Evolutionary conservation across 1,140 invertebrate genomes (phyloP).

Genomic region (Aphidius ervi): DNA sequence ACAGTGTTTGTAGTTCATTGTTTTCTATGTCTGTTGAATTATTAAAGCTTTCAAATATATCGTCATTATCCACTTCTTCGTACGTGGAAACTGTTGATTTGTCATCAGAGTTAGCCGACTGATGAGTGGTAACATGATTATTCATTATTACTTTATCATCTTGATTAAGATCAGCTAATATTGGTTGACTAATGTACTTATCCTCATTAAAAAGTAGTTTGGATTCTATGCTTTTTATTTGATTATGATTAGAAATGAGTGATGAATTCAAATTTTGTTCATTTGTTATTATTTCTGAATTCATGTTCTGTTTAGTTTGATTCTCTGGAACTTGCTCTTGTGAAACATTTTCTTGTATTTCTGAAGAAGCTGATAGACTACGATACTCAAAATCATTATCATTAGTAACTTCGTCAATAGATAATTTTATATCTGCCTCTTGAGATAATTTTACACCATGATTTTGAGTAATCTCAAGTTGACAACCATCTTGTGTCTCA

Average conservation of each 20-base stretch:
- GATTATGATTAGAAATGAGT: no score
- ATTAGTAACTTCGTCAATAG: background rate
- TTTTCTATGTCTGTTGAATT: slow-evolving; percentile 24
- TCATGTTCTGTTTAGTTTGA: background rate
- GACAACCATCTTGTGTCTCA: no score
- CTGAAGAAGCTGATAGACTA: background rate
- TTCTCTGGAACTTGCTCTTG: background rate
- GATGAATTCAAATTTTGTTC: no score
- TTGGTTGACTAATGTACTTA: background rate
- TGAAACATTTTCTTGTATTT: background rate
- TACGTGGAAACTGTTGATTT: slow-evolving; percentile 22
- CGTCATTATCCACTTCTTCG: slow-evolving; percentile 25
- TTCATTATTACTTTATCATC: background rate
- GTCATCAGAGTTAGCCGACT: slow-evolving; percentile 21
- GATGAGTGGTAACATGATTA: slow-evolving; percentile 2
- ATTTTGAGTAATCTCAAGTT: no score
- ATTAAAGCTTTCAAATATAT: slow-evolving; percentile 36
- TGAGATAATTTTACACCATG: no score
- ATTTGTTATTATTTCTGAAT: no score
- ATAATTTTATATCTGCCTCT: no score
- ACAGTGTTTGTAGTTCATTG: slow-evolving; percentile 12
- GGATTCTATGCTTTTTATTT: no score
- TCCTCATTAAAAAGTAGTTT: no score
- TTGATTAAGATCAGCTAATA: background rate
- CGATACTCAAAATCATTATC: background rate